A percentile compares a stretch with the other conserved stretches of the same genome.
Evolutionary conservation across 1,140 invertebrate species (phyloP).

Genomic region (Nylanderia fulva): DNA sequence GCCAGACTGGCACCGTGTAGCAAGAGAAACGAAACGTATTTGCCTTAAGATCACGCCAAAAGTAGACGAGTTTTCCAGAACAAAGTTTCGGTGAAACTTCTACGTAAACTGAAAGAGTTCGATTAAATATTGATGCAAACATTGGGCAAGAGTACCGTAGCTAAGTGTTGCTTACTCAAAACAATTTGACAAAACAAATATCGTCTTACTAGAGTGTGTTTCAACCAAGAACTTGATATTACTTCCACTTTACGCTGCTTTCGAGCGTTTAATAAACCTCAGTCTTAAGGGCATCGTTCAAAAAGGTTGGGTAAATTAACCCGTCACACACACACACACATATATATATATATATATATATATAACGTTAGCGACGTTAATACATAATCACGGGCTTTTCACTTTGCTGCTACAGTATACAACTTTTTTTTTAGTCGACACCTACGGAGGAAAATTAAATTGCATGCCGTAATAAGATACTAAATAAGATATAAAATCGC

Average conservation of each 20-base stretch:
- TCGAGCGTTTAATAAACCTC: conserved; percentile 13
- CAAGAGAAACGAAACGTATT: neutral
- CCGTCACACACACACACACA: neutral
- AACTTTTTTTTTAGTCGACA: neutral
- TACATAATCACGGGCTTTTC: neutral
- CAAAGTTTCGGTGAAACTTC: conserved; percentile 37
- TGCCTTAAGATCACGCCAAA: conserved; percentile 13
- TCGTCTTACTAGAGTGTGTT: conserved; percentile 9
- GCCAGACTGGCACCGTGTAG: neutral
- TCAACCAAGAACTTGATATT: neutral
- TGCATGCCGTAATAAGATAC: neutral
- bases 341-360: neutral
- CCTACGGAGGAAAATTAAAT: neutral
- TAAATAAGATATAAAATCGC: neutral
- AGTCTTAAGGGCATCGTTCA: neutral
- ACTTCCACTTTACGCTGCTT: neutral
- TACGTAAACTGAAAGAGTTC: conserved; percentile 50
- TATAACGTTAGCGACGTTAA: neutral
- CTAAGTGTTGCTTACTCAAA: conserved; percentile 18
- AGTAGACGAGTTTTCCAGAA: neutral
- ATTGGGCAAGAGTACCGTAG: neutral
- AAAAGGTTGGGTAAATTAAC: conserved; percentile 34
- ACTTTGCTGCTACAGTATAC: neutral
- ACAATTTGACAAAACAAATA: conserved; percentile 30
- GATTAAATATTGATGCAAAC: conserved; percentile 60